Base-by-base conservation (phyloP, 2,888 invertebrate species). In the Notodonta ziczac region DNA sequence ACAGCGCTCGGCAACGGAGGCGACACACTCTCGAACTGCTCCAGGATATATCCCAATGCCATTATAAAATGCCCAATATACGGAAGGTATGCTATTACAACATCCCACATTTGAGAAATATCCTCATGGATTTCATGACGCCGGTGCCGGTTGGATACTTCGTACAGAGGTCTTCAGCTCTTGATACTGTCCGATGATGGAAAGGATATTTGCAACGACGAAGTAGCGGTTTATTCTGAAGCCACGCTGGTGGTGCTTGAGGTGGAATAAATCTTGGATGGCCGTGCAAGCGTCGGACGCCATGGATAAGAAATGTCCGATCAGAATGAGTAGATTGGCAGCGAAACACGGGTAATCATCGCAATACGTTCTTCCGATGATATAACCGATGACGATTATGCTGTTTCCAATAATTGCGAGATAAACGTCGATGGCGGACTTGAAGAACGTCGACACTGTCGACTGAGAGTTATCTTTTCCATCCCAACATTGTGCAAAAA, bases 1-100 rank as follows among this genome's bases (percentile, higher is more conserved):
- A 91, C 63, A 2, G 82, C 88, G 61, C 91, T 92, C 2, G 92
- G 86, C 1, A 87, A n/a, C 1, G 91, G 91, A 6, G 90, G 84
- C 2, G 74, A 70, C 0, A 85, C 60, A 60, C 66, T 70, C 14
- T 83, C 81, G 9, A 88, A 71, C 58, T 89, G 89, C 68, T 92
- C 89, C 44, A 90, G 61, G n/a, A 85, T 57, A 70, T 90, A 91
- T n/a, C 91, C 93, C 16, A 88, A 3, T 3, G 84, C 85, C 91
- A 92, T 90, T 46, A 92, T 57, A 44, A 73, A 65, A 61, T 91
- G 89, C 48, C 92, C 92, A 24, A 87, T 55, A 67, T 85, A 86
- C 24, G 91, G 87, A 61, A 89, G 69, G 69, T 84, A 89, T 52
- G 71, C 14, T 51, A 80, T 70, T 24, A 86, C 10, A 46, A 76